Conservation (phyloP, 2,797 vertebrate genomes). For the Erpetoichthys calabaricus region DNA sequence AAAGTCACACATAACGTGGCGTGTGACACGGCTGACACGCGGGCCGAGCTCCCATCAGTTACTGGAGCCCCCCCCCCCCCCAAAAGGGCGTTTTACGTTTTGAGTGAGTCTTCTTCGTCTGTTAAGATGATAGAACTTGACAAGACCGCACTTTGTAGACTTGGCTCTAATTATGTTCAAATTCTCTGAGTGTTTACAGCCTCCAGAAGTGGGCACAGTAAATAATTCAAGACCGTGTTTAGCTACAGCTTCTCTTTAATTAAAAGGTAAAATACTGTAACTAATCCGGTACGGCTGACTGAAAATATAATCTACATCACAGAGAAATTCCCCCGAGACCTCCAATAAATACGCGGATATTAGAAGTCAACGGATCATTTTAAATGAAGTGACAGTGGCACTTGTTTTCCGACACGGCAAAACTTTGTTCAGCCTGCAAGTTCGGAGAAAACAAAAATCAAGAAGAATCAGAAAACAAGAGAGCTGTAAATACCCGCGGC, state of each 20-base stretch:
- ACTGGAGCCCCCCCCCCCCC: no score
- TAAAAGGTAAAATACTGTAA: conserved; percentile 61
- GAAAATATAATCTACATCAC: conserved; percentile 47
- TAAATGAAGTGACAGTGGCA: conserved; percentile 20
- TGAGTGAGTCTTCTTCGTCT: no score
- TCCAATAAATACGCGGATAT: conserved; percentile 36
- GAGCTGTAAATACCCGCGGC: no score
- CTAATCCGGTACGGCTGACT: conserved; percentile 49
- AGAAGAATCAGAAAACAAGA: no score
- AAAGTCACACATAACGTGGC: no score
- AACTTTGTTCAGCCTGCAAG: conserved; percentile 6
- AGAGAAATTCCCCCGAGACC: conserved; percentile 38
- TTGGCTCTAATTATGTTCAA: conserved; percentile 45
- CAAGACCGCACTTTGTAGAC: no score
- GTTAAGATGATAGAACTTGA: no score
- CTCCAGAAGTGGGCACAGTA: conserved; percentile 43
- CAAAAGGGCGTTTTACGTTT: no score
- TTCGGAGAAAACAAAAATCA: background rate
- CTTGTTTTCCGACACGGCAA: conserved; percentile 1
- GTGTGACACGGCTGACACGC: no score
- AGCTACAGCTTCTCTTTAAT: conserved; percentile 53
- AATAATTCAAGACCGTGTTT: conserved; percentile 60
- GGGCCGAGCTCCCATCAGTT: no score
- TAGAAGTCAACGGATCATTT: conserved; percentile 29
- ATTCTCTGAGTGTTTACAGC: conserved; percentile 31